Evolutionary conservation across 1,140 invertebrate genomes (phyloP), one percentile per base, ranked within the genome.

Genomic region (Zaprionus ornatus): DNA sequence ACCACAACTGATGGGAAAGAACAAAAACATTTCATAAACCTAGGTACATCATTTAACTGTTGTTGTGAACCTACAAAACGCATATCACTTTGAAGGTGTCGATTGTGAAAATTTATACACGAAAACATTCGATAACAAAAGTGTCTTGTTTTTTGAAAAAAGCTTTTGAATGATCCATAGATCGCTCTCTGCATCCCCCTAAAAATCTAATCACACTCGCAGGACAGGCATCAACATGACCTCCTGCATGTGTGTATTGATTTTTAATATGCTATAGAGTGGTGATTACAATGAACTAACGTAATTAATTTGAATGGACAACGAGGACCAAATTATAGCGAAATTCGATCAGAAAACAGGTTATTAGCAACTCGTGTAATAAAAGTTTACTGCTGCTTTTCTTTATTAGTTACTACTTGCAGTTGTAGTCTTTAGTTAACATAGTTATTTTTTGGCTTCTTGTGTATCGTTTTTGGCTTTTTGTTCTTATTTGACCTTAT

Each of bases 11-110:
- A 50, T 19, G 17, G 17, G 45, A 50, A 50, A 50, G 7, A 64
- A 66, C 21, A 42, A 70, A 76, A 77, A 79, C 84, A 88, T 88
- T 87, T 88, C 80, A 88, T 61, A 62, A 68, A 42, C 42, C 42
- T 63, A 64, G 71, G 64, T 79, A 61, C 48, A 59, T 74, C 50
- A 55, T 71, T 54, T 45, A 84, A 80, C 78, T 81, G 71, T 90
- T 88, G 84, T 88, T 88, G 85, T 88, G 81, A 87, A 78, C 73
- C 78, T 80, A 74, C 65, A 81, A 83, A 74, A 90, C 80, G 79
- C 85, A 90, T 90, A 90, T 90, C 85, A 90, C 85, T 90, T 85
- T 85, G 66, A 90, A 70, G 73, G 72, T 86, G 73, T 81, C 69
- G 54, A 40, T 52, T 73, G 56, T 65, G 32, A 62, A 21, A 56